Base-by-base conservation (phyloP, 1,140 invertebrate species). In the Pogonomyrmex barbatus region DNA sequence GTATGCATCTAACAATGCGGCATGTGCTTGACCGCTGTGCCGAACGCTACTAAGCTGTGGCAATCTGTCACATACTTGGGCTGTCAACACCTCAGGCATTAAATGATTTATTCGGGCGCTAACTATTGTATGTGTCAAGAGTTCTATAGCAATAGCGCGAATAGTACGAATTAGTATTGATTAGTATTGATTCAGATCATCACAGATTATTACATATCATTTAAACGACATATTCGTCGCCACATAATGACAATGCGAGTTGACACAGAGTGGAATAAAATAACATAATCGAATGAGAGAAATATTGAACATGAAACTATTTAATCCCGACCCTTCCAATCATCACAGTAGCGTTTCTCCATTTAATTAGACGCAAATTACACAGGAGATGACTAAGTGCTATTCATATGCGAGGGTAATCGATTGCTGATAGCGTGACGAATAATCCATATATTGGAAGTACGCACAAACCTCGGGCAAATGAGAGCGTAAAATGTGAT, bases 1-100 rank as follows among this genome's bases (percentile, higher is more conserved):
- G 88, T 90, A 62, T 42, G 39, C 71, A 50, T 33, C 52, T 56
- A 68, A 84, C 89, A 89, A 89, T 89, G 60, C 45, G 14, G 62
- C 52, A 24, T 24, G 78, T 54, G 75, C n/a, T 54, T 63, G 60
- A 82, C 73, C 70, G 24, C 24, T 75, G 58, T 67, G 56, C 47
- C 77, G 45, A 86, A 60, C 47, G 45, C 36, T 47, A 24, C 52
- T 89, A 68, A 54, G 50, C 83, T 24, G 30, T 42, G 14, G 14
- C 62, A 2, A 78, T 85, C 42, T 58, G 62, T 62, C 76, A 85
- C 33, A 81, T 67, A 85, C 50, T 56, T 85, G 42, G 39, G 30
- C 24, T 24, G 24, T 68, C 63, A 85, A 85, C 77, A 47, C 9
- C 62, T 85, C 52, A 30, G 45, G 6, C 30, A 4, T 85, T 85